Percentiles rank a stretch among this genome's conserved stretches.
phyloP scores from a whole-genome alignment of 2,113 vertebrate genomes.

The Miniopterus natalensis region DNA sequence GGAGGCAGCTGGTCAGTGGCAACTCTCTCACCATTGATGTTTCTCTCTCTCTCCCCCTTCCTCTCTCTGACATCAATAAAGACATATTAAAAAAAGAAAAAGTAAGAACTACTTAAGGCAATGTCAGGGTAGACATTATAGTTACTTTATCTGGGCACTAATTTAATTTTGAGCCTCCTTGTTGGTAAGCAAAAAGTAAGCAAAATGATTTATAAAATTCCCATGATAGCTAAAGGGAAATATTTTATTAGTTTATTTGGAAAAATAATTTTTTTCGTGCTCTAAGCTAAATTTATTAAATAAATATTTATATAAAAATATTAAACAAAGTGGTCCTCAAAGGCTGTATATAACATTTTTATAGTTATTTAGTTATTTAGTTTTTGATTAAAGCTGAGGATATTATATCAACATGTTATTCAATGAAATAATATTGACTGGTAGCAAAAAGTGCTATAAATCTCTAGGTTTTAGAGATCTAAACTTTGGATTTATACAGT shows the following conservation, averaged over 20 bases:
- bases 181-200: neutral
- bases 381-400: neutral
- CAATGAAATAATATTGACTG: neutral
- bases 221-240: neutral
- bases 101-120: neutral
- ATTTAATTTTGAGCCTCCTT: slow-evolving; percentile 18
- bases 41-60: too few species aligned
- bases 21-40: too few species aligned
- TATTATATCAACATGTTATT: neutral
- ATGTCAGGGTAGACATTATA: neutral
- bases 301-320: neutral
- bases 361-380: neutral
- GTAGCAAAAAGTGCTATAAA: neutral
- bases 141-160: neutral
- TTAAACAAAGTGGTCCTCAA: neutral
- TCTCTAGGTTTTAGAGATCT: neutral
- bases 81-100: neutral
- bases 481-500: neutral
- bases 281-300: slow-evolving; percentile 31
- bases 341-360: neutral
- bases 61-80: too few species aligned
- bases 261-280: slow-evolving; percentile 12
- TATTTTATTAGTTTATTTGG: neutral
- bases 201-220: neutral
- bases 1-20: too few species aligned